Evolutionary conservation across 2,888 invertebrate genomes (phyloP).

Genomic region (Brachyopa scutellaris): DNA sequence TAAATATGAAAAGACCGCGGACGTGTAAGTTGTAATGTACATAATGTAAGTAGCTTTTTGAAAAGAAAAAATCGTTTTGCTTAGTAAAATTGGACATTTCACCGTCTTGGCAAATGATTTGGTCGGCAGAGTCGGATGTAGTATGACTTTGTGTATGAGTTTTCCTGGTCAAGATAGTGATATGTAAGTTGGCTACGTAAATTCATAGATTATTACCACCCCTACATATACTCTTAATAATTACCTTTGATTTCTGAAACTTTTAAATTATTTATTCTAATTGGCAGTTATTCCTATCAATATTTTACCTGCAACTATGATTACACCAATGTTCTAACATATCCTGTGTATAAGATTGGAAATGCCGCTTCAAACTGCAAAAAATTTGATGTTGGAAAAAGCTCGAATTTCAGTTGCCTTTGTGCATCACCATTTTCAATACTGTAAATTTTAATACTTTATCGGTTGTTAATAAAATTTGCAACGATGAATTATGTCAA

Average conservation of each 20-base stretch:
- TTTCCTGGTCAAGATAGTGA: conserved; percentile 11
- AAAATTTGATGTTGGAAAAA: neutral
- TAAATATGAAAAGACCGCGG: neutral
- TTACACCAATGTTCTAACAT: conserved; percentile 17
- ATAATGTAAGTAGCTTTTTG: neutral
- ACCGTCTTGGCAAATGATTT: conserved; percentile 47
- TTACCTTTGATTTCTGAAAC: too few species aligned
- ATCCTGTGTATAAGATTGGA: conserved; percentile 23
- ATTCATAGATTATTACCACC: too few species aligned
- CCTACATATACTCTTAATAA: too few species aligned
- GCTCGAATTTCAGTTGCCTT: conserved; percentile 50
- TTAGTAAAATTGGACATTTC: conserved; percentile 54
- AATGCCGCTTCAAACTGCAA: neutral
- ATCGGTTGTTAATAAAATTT: too few species aligned
- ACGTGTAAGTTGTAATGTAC: neutral
- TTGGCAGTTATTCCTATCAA: too few species aligned
- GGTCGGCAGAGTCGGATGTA: conserved; percentile 47
- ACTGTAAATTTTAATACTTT: too few species aligned
- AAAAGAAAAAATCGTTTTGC: neutral
- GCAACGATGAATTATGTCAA: too few species aligned
- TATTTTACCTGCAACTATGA: conserved; percentile 53
- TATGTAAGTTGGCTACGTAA: conserved; percentile 11
- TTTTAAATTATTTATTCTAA: too few species aligned
- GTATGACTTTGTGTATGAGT: conserved; percentile 18
- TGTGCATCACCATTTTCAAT: neutral